Percentiles rank a stretch among this genome's conserved stretches.
These are phyloP conservation scores for Lithobates pipiens DNA, from an alignment of 2,797 vertebrate genomes.

Conservation along the genomic window DNA sequence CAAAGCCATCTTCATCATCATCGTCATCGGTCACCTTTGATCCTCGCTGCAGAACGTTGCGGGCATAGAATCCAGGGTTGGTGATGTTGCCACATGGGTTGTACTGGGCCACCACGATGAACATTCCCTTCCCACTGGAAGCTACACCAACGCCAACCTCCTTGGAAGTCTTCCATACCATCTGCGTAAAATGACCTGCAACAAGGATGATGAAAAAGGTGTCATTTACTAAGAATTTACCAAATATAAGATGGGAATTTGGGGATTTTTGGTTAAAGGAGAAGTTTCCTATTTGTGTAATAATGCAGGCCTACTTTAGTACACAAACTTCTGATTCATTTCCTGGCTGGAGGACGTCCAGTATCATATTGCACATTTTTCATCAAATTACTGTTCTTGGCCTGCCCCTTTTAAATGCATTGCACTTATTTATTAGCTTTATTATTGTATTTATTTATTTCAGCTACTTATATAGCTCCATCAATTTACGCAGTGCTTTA, in stretches of 20 bases:
- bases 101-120: conserved; percentile 96
- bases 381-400: no score
- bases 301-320: no score
- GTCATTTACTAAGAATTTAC: background rate
- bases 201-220: background rate
- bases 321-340: no score
- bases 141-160: conserved; percentile 93
- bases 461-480: no score
- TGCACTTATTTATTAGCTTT: no score
- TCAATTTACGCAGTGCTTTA: no score
- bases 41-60: conserved; percentile 89
- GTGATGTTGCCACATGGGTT: conserved; percentile 94
- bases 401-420: no score
- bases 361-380: no score
- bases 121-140: conserved; percentile 89
- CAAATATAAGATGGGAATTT: background rate
- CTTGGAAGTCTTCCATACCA: conserved; percentile 94
- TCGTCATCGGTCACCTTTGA: conserved; percentile 49
- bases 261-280: background rate
- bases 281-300: no score
- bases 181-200: conserved; percentile 95
- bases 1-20: conserved; percentile 56
- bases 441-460: no score
- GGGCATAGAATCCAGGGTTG: conserved; percentile 93
- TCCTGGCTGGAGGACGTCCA: no score